Conservation (phyloP, 2,888 invertebrate genomes). For the Homarus gammarus region DNA sequence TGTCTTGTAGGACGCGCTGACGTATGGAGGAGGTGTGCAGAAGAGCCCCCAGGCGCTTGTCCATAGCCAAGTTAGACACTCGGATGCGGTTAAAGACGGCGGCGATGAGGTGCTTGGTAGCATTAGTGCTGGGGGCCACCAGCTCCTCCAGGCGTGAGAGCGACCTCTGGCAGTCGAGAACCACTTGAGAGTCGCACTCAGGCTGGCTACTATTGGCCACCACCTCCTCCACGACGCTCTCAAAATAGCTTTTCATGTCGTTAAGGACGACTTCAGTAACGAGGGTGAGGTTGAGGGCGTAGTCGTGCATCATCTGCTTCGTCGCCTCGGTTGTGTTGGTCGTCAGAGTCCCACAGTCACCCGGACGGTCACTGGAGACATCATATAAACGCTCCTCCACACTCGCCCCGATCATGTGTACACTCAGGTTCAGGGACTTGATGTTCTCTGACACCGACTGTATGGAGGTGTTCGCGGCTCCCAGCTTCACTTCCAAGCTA, state of each 20-base stretch:
- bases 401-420: background rate
- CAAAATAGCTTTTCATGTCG: slow-evolving; percentile 7
- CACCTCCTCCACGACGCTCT: slow-evolving; percentile 4
- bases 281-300: background rate
- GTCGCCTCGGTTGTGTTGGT: background rate
- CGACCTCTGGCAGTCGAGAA: background rate
- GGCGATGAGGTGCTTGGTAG: slow-evolving; percentile 47
- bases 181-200: background rate
- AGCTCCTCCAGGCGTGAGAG: slow-evolving; percentile 22
- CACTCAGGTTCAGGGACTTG: background rate
- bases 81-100: slow-evolving; percentile 50
- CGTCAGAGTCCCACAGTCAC: background rate
- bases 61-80: slow-evolving; percentile 56
- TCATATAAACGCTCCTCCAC: background rate
- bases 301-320: background rate
- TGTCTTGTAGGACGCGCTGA: slow-evolving; percentile 49
- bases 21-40: slow-evolving; percentile 46
- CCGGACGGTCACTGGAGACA: background rate
- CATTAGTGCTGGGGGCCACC: slow-evolving; percentile 7
- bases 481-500: background rate
- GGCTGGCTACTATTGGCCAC: background rate
- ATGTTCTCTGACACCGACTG: background rate
- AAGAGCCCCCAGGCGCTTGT: slow-evolving; percentile 52
- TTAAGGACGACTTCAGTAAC: background rate
- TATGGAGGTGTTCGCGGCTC: background rate